Percentiles rank a stretch among this genome's conserved stretches.
phyloP scores from a whole-genome alignment of 35 echinoderm and acorn worm genomes.

The Ptychodera flava region DNA sequence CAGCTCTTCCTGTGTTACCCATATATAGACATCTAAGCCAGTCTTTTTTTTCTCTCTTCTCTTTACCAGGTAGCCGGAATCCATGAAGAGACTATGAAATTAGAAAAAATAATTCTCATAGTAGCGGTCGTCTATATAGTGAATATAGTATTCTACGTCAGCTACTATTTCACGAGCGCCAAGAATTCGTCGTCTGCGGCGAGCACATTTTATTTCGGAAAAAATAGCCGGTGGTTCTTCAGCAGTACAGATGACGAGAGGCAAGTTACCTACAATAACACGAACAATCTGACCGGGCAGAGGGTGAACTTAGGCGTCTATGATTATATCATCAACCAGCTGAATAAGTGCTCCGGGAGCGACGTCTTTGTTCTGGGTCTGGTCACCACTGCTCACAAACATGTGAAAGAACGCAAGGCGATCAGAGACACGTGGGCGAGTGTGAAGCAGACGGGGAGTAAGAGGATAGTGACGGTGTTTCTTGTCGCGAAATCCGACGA shows the following conservation, averaged over 20 bases:
- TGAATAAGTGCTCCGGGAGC: background rate
- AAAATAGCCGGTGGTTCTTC: background rate
- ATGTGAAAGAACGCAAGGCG: background rate
- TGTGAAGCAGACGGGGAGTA: slow-evolving; percentile 6
- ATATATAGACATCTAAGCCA: too few species aligned
- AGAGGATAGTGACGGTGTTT: slow-evolving; percentile 43
- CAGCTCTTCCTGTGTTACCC: too few species aligned
- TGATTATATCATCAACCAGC: background rate
- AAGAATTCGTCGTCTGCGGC: background rate
- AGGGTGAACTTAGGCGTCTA: background rate
- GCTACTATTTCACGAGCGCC: background rate
- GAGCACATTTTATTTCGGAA: background rate
- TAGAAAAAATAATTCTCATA: background rate
- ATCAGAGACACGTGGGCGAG: slow-evolving; percentile 48
- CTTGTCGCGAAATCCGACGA: slow-evolving; percentile 7
- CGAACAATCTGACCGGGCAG: background rate
- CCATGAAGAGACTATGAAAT: background rate
- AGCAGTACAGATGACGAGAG: background rate
- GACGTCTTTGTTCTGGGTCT: background rate
- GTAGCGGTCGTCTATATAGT: background rate
- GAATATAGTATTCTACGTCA: background rate
- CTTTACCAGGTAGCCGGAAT: background rate
- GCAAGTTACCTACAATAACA: background rate
- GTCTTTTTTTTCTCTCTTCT: background rate
- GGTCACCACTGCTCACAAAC: background rate